Evolutionary conservation across 2,797 vertebrate species (phyloP).

Genomic region (Sebastes jordani): DNA sequence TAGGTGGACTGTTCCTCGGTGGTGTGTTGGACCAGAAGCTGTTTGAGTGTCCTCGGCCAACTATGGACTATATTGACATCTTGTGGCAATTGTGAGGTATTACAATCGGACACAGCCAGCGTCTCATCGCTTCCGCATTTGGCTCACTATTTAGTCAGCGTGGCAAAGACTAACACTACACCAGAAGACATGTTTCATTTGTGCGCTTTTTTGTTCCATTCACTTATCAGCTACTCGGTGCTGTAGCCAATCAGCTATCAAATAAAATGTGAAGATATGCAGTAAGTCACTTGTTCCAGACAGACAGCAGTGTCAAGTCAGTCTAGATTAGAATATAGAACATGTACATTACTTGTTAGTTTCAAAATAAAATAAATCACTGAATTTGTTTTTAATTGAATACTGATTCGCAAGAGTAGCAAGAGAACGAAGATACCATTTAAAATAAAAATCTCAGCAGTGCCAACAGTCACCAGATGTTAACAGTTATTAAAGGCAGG

Average conservation of each 20-base stretch:
- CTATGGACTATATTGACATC: constrained; percentile 45
- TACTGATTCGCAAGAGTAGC: background rate
- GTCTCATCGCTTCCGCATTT: background rate
- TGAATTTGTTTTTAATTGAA: background rate
- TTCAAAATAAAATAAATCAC: background rate
- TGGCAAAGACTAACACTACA: background rate
- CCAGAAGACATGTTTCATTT: background rate
- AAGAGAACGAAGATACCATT: background rate
- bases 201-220: background rate
- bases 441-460: background rate
- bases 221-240: background rate
- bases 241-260: background rate
- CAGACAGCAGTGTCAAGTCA: background rate
- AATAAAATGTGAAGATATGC: background rate
- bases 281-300: background rate
- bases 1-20: background rate
- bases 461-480: background rate
- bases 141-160: too few relatives aligned
- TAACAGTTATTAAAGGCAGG: background rate
- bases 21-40: background rate
- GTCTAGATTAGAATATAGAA: background rate
- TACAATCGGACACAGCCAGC: background rate
- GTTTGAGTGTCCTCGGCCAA: background rate
- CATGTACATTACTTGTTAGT: background rate
- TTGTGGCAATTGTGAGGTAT: constrained; percentile 9